Evolutionary conservation across 2,113 vertebrate genomes (phyloP), one percentile per base, ranked within the genome.

Genomic region (Beaufortia kweichowensis): DNA sequence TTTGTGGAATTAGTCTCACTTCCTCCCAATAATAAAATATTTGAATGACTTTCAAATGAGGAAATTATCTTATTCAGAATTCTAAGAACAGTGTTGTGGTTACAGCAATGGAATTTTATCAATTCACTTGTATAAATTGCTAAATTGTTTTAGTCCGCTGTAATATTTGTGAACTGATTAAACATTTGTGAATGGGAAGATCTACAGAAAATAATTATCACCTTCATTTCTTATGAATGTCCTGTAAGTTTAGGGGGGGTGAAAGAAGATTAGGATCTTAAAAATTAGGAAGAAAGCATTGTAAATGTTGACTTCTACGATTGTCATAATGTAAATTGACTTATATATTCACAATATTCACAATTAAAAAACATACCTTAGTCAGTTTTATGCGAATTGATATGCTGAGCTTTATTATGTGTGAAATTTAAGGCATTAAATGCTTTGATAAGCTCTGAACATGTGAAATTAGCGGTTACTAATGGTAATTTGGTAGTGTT

Each of bases 1-100:
- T 23, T 65, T 53, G 19, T 2, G 5, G 24, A 5, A 57, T 6
- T 17, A 31, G 39, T 76, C 69, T 77, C 64, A 78, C 77, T 84
- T 85, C 82, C 78, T 67, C 62, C 71, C 59, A 62, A 56, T 72
- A 77, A 64, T 69, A 14, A 85, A 83, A 81, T 67, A 80, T 83
- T 85, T 83, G 35, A 78, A 28, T 77, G 83, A 83, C 53, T 80
- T 79, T 80, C 35, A 83, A 61, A 83, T 66, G 78, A 79, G 75
- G 81, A 78, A 84, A 80, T 41, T 23, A 53, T 59, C 65, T 24
- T 9, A 35, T 75, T 43, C 23, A 57, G 64, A 28, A 50, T 57
- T 79, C 53, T 71, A 79, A 46, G 72, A 61, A 71, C 21, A 46
- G 9, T 33, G n/a, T 2, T 6, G 24, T 41, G 28, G 21, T 31